Percentiles rank a stretch among this genome's conserved stretches.
Conservation (phyloP, 1,140 invertebrate genomes). For the Anastrepha obliqua region DNA sequence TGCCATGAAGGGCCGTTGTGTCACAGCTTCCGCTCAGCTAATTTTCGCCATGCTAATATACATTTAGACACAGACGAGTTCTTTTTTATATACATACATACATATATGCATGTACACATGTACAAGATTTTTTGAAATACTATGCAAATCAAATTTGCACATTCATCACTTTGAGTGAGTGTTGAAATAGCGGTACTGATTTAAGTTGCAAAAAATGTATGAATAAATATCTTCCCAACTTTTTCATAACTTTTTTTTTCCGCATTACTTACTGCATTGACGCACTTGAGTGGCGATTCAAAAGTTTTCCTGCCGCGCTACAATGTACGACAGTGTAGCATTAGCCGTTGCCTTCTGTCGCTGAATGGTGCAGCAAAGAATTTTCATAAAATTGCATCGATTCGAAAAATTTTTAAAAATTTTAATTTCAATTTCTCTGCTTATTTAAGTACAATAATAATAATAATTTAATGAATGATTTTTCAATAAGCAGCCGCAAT, state of each 20-base stretch:
- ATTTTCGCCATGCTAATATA: constrained; percentile 34
- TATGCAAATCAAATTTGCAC: constrained; percentile 14
- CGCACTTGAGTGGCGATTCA: not conserved
- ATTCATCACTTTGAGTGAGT: constrained; percentile 44
- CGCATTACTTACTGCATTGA: constrained; percentile 9
- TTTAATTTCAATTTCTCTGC: constrained; percentile 7
- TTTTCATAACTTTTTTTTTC: constrained; percentile 11
- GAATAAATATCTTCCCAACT: constrained; percentile 34
- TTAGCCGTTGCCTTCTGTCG: constrained; percentile 3
- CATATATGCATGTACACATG: not conserved
- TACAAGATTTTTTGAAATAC: not conserved
- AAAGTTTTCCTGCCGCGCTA: not conserved
- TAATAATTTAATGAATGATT: constrained; percentile 42
- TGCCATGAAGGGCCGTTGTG: not conserved
- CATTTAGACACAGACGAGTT: constrained; percentile 33
- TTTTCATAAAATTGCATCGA: not conserved
- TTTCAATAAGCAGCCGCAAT: constrained; percentile 30
- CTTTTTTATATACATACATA: not conserved
- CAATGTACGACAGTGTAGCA: not conserved
- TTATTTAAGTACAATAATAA: constrained; percentile 21
- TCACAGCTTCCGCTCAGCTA: constrained; percentile 23
- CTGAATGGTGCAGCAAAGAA: not conserved
- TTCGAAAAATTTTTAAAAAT: not conserved
- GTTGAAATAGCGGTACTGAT: constrained; percentile 10
- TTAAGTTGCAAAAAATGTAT: not conserved